phyloP scores from a whole-genome alignment of 1,140 invertebrate genomes.

The Druon quercuslanigerum region DNA sequence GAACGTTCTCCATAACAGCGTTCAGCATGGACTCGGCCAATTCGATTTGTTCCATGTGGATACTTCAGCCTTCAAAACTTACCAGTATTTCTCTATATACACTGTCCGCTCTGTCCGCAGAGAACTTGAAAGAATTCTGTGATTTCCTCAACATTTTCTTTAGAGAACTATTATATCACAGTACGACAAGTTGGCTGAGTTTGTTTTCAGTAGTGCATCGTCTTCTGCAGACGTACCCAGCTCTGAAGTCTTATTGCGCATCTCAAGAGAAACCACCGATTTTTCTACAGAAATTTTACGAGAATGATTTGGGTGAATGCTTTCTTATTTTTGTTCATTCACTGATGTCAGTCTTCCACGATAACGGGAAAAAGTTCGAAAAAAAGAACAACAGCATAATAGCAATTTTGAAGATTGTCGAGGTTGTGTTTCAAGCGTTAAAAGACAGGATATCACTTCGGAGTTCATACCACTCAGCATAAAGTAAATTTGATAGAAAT shows the following conservation, averaged over 20 bases:
- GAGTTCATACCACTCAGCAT: constrained; percentile 33
- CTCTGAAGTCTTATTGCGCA: background rate
- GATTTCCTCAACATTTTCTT: too few relatives aligned
- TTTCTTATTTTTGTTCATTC: background rate
- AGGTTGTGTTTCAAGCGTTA: background rate
- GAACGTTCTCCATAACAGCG: too few relatives aligned
- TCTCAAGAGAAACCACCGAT: background rate
- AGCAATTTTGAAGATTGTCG: background rate
- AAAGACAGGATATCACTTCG: background rate
- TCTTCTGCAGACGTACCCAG: background rate
- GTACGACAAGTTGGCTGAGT: too few relatives aligned
- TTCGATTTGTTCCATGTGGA: too few relatives aligned
- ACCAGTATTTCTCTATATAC: too few relatives aligned
- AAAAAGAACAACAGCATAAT: background rate
- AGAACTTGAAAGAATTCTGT: too few relatives aligned
- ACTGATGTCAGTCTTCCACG: background rate
- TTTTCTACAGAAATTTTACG: background rate
- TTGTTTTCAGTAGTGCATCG: background rate
- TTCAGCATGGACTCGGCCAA: too few relatives aligned
- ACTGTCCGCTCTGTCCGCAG: too few relatives aligned
- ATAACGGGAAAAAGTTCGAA: background rate
- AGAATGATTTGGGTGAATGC: background rate
- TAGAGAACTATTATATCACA: too few relatives aligned
- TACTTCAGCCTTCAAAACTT: too few relatives aligned
- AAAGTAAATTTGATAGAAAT: constrained; percentile 24